Evolutionary conservation across 2,797 vertebrate species (phyloP), one percentile per base, ranked within the genome.

Genomic region (Knipowitschia caucasica): DNA sequence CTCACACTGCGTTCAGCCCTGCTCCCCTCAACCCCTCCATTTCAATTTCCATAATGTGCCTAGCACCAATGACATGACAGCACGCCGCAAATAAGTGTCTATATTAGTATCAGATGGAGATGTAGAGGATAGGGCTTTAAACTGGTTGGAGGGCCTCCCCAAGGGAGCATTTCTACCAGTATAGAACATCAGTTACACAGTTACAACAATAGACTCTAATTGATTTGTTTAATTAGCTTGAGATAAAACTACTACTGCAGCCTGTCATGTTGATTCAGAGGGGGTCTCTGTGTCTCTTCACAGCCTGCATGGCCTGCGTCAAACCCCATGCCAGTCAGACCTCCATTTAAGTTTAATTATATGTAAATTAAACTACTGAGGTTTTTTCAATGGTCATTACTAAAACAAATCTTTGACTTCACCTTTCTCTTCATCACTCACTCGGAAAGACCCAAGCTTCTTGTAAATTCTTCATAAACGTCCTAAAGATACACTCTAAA

Each of bases 191-290:
- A 94, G 93, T 95, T 94, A 93, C 92, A 90, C 92, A 89, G 93
- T 92, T 92, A 92, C 89, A 88, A 94, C 92, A 92, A 92, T 90
- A 93, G 92, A 89, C 87, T 92, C 91, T 98, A 98, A 98, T 98
- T 99, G 96, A 98, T 98, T 98, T 91, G 91, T 97, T 99, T 98
- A 98, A 99, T 98, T 99, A 97, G 94, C 93, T 89, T 82, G 92
- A 94, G 92, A 94, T 92, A 90, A 90, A 93, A 91, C 90, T 90
- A 86, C 82, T 68, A 74, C 82, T 86, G 82, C 82, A 75, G 92
- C 93, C 91, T 95, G 94, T 94, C 93, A 93, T 93, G 86, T 84
- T 70, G 86, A 92, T 88, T 89, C 85, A 73, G 72, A 89, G 88
- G 88, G 90, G 90, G 84, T 80, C 80, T 85, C 67, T 42, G 20